Base-by-base conservation (phyloP, 2,888 invertebrate species). In the Tetanocera ferruginea region DNA sequence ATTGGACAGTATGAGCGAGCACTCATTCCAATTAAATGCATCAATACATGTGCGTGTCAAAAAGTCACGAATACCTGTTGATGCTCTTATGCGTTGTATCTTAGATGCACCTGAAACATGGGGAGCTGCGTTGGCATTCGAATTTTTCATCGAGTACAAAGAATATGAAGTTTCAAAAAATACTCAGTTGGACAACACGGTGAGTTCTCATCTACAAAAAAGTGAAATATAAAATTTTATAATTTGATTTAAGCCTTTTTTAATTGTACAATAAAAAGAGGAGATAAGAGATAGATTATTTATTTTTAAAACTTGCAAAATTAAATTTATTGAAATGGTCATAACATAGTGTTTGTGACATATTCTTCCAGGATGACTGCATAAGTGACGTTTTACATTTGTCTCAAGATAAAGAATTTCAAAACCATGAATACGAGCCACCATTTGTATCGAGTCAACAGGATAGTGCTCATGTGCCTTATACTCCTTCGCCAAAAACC, bases 401-500 rank as follows among this genome's bases (percentile, higher is more conserved):
- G 19, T 23, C 55, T 55, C 23, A 55, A 19, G 55, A 55, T n/a
- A 5, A 43, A 11, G 43, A 14, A 23, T 14, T 4, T 25, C 2
- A 34, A 11, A 19, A 60, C 9, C 72, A 57, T 37, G 72, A 72
- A 37, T 72, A 72, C 43, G 55, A 72, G n/a, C 72, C 72, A 0
- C 9, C 57, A 37, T 72, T 43, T 60, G 23, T 72, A 23, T 72
- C 72, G 14, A 34, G 14, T 14, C 19, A 23, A 5, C 19, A 11
- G 5, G 60, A 72, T 23, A 31, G 19, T 19, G 34, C 34, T 14
- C 76, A 77, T 64, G 73, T 78, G 78, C 80, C 80, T 25, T 81
- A 81, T 23, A 80, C 78, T 11, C 80, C 80, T 1, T 78, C 81
- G 4, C 76, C 71, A n/a, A 79, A 71, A 75, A 57, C 49, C 11